Conservation (phyloP, 1,140 invertebrate species). For the Drosophila ercepeae region DNA sequence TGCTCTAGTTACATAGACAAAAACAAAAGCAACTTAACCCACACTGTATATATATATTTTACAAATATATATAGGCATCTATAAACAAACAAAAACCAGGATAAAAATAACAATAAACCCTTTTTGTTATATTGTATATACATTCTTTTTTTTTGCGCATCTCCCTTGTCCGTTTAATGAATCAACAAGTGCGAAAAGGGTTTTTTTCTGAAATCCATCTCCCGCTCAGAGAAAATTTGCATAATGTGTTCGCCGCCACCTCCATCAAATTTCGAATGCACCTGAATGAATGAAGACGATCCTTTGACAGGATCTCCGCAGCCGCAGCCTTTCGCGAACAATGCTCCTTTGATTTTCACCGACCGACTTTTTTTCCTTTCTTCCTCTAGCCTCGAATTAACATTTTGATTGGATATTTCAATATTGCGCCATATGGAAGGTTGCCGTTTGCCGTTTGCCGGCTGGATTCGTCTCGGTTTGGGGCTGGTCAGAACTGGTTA, state of each 20-base stretch:
- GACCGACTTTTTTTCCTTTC: slow-evolving; percentile 14
- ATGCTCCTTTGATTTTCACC: slow-evolving; percentile 36
- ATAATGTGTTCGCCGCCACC: slow-evolving; percentile 5
- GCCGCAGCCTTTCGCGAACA: slow-evolving; percentile 7
- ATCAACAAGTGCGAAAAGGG: slow-evolving; percentile 63
- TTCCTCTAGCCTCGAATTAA: slow-evolving; percentile 64
- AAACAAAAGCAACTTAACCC: slow-evolving; percentile 8
- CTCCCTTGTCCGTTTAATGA: slow-evolving; percentile 43
- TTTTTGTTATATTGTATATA: slow-evolving; percentile 6
- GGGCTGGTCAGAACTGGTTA: slow-evolving; percentile 36
- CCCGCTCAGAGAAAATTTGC: slow-evolving; percentile 14
- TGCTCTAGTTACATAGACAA: slow-evolving; percentile 41
- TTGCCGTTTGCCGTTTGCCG: slow-evolving; percentile 24
- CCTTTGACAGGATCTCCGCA: slow-evolving; percentile 1
- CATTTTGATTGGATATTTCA: slow-evolving; percentile 83
- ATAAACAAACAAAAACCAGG: slow-evolving; percentile 4
- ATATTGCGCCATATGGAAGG: slow-evolving; percentile 76
- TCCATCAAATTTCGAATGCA: slow-evolving; percentile 35
- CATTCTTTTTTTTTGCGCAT: not conserved
- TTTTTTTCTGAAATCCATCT: slow-evolving; percentile 28
- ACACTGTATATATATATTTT: not conserved
- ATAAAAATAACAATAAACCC: slow-evolving; percentile 34
- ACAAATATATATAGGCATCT: not conserved
- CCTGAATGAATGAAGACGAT: slow-evolving; percentile 21
- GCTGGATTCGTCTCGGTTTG: slow-evolving; percentile 11